Evolutionary conservation across 1,140 invertebrate genomes (phyloP), one percentile per base, ranked within the genome.

Genomic region (Micrasema minimum): DNA sequence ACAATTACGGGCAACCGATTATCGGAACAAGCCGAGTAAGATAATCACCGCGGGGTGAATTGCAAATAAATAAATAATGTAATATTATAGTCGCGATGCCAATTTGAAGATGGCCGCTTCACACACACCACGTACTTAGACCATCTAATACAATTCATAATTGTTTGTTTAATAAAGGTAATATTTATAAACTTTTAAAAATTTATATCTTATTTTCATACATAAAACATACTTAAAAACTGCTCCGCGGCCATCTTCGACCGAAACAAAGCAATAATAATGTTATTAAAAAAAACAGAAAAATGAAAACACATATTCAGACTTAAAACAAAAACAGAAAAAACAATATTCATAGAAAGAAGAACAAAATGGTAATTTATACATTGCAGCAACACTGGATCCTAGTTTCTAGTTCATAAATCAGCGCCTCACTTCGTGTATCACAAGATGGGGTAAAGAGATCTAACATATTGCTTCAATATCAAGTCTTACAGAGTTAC

Each of bases 181-280:
- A 46, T 64, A 45, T 64, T 64, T 64, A 64, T 64, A 64, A 64
- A 23, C 23, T 59, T 64, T 64, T 45, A 46, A 46, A 64, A 64
- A 45, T 64, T 46, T 26, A 26, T 64, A 64, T 64, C 43, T 31
- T 64, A 64, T 14, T 23, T 45, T 64, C 59, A 64, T 64, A 64
- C 59, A 46, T 31, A 64, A 64, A 62, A 62, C n/a, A n/a, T 62
- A 62, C 22, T 43, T 20, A 38, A 37, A 61, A 45, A 26, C 0
- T 26, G 23, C 22, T 35, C 16, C 26, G 20, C 23, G 12, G 14
- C 41, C 59, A 11, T 31, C 22, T n/a, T 46, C 22, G 41, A 26
- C 59, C 11, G 38, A 9, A 46, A 64, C 23, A 64, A 64, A 14
- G 9, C 11, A 14, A 53, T 12, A 41, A 59, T 41, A 16, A n/a